Conservation (phyloP, 2,797 vertebrate species). For the Poecile montanus region DNA sequence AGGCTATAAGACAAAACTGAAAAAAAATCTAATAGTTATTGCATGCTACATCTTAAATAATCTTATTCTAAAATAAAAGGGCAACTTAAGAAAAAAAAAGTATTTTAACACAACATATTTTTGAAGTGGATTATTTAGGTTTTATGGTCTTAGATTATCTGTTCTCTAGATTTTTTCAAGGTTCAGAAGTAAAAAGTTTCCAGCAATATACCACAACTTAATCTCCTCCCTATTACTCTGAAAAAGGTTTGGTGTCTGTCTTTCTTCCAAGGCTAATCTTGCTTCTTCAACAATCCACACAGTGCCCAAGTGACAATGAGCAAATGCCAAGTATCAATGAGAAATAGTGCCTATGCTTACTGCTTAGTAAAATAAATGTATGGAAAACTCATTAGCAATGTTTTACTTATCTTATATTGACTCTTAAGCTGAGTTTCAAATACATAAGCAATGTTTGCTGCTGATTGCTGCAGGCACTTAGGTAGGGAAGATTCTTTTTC, state of each 20-base stretch:
- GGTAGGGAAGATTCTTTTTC: neutral
- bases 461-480: neutral
- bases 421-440: neutral
- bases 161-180: neutral
- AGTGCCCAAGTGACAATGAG: neutral
- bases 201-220: neutral
- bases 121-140: neutral
- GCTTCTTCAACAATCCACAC: neutral
- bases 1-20: neutral
- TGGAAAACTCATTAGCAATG: neutral
- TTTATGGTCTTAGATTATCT: neutral
- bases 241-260: neutral
- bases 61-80: neutral
- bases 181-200: neutral
- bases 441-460: neutral
- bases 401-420: neutral
- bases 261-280: neutral
- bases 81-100: rapidly evolving
- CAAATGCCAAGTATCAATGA: neutral
- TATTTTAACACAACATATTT: neutral
- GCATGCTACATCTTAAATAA: neutral
- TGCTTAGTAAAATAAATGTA: slow-evolving; percentile 8
- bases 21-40: neutral
- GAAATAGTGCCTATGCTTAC: neutral
- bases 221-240: neutral